These are phyloP conservation scores for Mimas tiliae DNA, from an alignment of 2,888 invertebrate species.

Conservation along the genomic window DNA sequence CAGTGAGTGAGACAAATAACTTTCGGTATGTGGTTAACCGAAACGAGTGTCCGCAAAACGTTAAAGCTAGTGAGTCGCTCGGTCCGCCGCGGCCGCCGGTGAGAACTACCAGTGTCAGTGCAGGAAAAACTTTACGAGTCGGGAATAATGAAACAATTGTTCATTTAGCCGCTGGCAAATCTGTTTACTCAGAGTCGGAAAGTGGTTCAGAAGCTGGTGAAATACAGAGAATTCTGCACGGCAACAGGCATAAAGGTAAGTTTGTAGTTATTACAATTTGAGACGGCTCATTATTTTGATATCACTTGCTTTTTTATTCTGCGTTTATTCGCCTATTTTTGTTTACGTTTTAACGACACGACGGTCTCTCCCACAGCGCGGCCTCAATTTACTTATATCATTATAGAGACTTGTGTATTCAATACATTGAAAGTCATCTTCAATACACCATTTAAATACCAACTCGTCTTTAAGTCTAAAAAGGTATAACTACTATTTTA, in stretches of 20 bases:
- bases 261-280: conserved; percentile 8
- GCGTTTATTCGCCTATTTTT: background rate
- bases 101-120: conserved; percentile 68
- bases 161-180: conserved; percentile 44
- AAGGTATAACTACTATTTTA: too few relatives aligned
- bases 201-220: conserved; percentile 90
- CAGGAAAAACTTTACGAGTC: conserved; percentile 45
- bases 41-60: conserved; percentile 37
- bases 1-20: conserved; percentile 30
- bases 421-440: too few relatives aligned
- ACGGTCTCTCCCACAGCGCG: background rate
- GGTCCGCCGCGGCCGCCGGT: conserved; percentile 66
- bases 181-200: conserved; percentile 86
- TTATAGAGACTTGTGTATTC: background rate
- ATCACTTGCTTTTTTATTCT: background rate
- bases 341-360: background rate
- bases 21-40: conserved; percentile 39
- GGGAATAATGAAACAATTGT: conserved; percentile 49
- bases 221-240: conserved; percentile 86
- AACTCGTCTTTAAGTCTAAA: too few relatives aligned
- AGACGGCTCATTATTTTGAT: background rate
- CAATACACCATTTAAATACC: too few relatives aligned
- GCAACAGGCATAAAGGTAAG: conserved; percentile 57
- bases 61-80: conserved; percentile 43
- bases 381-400: background rate